A percentile compares a stretch with the other conserved stretches of the same genome.
These are phyloP conservation scores for Trypoxylus dichotomus DNA, from an alignment of 1,140 invertebrate species.

Conservation along the genomic window DNA sequence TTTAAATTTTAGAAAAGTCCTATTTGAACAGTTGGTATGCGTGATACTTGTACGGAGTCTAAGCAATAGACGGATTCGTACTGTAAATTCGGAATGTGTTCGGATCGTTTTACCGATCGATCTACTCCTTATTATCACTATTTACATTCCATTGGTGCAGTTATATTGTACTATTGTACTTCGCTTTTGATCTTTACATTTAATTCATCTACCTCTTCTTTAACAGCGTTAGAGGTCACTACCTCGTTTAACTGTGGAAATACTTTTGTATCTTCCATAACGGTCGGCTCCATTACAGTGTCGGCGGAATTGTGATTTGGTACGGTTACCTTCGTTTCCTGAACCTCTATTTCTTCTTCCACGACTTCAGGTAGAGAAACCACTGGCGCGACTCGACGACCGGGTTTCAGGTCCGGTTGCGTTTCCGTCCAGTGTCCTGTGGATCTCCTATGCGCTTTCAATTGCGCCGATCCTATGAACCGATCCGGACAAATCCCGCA, in stretches of 20 bases:
- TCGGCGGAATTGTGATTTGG: slow-evolving; percentile 40
- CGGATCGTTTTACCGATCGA: background rate
- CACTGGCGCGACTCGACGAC: slow-evolving; percentile 52
- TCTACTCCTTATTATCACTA: background rate
- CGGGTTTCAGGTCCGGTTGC: slow-evolving; percentile 51
- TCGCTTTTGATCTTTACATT: slow-evolving; percentile 10
- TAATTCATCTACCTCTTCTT: background rate
- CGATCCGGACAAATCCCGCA: slow-evolving; percentile 51
- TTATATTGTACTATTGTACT: slow-evolving; percentile 24
- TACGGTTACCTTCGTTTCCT: slow-evolving; percentile 20
- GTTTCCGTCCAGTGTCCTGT: slow-evolving; percentile 53
- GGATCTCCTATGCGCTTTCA: slow-evolving; percentile 50
- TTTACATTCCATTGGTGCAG: background rate
- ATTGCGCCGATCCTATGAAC: slow-evolving; percentile 53
- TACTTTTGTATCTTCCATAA: slow-evolving; percentile 31
- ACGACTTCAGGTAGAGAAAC: slow-evolving; percentile 45
- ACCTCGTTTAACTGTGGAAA: slow-evolving; percentile 30
- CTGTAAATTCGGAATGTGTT: slow-evolving; percentile 25
- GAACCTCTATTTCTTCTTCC: slow-evolving; percentile 35
- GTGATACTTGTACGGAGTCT: background rate
- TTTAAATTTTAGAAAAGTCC: background rate
- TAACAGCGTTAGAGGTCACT: slow-evolving; percentile 22
- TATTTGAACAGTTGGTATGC: background rate
- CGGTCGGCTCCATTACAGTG: background rate
- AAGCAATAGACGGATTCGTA: background rate